Conservation (phyloP, 2,888 invertebrate species). For the Dione vanillae region DNA sequence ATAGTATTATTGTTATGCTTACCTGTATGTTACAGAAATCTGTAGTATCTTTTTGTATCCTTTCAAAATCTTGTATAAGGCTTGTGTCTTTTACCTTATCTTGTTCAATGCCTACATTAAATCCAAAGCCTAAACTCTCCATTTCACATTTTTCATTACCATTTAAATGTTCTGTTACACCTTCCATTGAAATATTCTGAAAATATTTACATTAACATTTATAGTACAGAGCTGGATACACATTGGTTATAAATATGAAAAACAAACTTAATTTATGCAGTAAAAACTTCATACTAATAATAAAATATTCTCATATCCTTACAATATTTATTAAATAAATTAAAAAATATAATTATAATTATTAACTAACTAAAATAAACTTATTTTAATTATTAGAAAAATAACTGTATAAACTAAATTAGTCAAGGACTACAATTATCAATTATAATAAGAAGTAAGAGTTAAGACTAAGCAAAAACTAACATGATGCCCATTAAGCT, state of each 20-base stretch:
- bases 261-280: slow-evolving; percentile 6
- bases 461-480: slow-evolving; percentile 49
- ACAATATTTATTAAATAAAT: too few species aligned
- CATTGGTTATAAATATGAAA: neutral
- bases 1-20: neutral
- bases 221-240: neutral
- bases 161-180: slow-evolving; percentile 70
- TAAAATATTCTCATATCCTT: too few species aligned
- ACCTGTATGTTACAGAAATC: slow-evolving; percentile 82
- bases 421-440: too few species aligned
- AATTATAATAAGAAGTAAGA: slow-evolving; percentile 11
- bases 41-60: slow-evolving; percentile 85
- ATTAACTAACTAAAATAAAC: too few species aligned
- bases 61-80: slow-evolving; percentile 84
- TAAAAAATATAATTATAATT: too few species aligned
- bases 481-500: slow-evolving; percentile 84
- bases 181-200: slow-evolving; percentile 75
- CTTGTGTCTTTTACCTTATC: slow-evolving; percentile 75
- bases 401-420: too few species aligned
- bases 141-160: slow-evolving; percentile 75
- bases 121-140: slow-evolving; percentile 78
- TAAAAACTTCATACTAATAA: too few species aligned
- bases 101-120: slow-evolving; percentile 73
- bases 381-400: too few species aligned
- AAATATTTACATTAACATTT: slow-evolving; percentile 47